phyloP scores from a whole-genome alignment of 1,140 invertebrate genomes.

The Choristoneura fumiferana region DNA sequence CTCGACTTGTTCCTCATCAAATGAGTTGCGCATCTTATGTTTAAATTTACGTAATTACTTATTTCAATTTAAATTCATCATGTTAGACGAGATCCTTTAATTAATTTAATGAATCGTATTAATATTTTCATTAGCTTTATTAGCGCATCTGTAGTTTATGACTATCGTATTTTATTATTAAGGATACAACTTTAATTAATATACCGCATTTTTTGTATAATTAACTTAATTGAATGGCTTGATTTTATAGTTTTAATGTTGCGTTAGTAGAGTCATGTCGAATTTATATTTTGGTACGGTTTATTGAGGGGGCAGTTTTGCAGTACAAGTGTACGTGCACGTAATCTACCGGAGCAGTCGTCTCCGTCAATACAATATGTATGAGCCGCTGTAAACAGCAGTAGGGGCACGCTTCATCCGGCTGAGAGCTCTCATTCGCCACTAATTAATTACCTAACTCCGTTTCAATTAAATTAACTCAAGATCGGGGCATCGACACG shows the following conservation, averaged over 20 bases:
- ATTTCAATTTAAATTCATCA: neutral
- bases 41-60: neutral
- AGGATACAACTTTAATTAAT: constrained; percentile 9
- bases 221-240: neutral
- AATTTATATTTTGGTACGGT: too few species aligned
- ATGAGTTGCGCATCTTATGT: neutral
- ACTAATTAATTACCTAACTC: constrained; percentile 75
- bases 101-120: neutral
- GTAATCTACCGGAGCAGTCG: constrained; percentile 32
- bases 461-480: constrained; percentile 72
- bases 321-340: neutral
- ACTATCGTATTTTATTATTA: neutral
- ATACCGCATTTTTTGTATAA: constrained; percentile 10
- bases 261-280: too few species aligned
- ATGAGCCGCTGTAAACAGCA: constrained; percentile 58
- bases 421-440: constrained; percentile 59
- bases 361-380: constrained; percentile 48
- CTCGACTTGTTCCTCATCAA: neutral
- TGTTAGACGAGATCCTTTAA: neutral
- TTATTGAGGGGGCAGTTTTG: too few species aligned
- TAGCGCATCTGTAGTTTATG: constrained; percentile 5
- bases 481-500: constrained; percentile 65
- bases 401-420: constrained; percentile 40
- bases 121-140: neutral
- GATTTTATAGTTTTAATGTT: neutral